These are phyloP conservation scores for Schizotus pectinicornis DNA, from an alignment of 2,888 invertebrate genomes.

Conservation along the genomic window DNA sequence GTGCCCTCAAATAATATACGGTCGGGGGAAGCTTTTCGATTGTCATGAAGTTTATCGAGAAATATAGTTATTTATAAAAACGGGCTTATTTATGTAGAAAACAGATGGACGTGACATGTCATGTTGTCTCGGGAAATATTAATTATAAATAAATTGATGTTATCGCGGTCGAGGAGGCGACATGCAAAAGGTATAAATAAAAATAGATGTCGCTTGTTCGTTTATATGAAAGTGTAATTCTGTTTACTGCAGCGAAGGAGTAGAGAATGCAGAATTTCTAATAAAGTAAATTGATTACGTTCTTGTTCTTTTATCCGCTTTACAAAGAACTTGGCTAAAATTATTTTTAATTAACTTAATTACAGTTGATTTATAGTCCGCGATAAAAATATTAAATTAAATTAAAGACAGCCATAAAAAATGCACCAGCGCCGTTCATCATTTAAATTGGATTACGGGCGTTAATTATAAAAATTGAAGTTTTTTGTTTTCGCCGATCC, in stretches of 20 bases:
- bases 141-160: conserved; percentile 35
- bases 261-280: conserved; percentile 46
- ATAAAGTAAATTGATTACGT: conserved; percentile 56
- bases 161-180: conserved; percentile 23
- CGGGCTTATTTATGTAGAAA: conserved; percentile 2
- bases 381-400: conserved; percentile 60
- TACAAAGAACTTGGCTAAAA: conserved; percentile 55
- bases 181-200: conserved; percentile 19
- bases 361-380: conserved; percentile 58
- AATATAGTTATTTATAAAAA: conserved; percentile 12
- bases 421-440: conserved; percentile 42
- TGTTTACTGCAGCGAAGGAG: conserved; percentile 33
- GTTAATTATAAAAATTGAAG: conserved; percentile 44
- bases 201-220: conserved; percentile 1
- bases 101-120: conserved; percentile 4
- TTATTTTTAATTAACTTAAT: conserved; percentile 58
- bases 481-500: conserved; percentile 37
- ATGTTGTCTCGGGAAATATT: conserved; percentile 8
- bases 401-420: conserved; percentile 57
- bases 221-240: conserved; percentile 33
- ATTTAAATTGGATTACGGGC: conserved; percentile 42
- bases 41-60: conserved; percentile 16
- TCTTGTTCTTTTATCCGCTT: conserved; percentile 50
- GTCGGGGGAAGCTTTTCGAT: conserved; percentile 6
- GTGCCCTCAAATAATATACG: conserved; percentile 36